A percentile compares a stretch with the other conserved stretches of the same genome.
Evolutionary conservation across 2,797 vertebrate species (phyloP).

Genomic region (Tachyglossus aculeatus): DNA sequence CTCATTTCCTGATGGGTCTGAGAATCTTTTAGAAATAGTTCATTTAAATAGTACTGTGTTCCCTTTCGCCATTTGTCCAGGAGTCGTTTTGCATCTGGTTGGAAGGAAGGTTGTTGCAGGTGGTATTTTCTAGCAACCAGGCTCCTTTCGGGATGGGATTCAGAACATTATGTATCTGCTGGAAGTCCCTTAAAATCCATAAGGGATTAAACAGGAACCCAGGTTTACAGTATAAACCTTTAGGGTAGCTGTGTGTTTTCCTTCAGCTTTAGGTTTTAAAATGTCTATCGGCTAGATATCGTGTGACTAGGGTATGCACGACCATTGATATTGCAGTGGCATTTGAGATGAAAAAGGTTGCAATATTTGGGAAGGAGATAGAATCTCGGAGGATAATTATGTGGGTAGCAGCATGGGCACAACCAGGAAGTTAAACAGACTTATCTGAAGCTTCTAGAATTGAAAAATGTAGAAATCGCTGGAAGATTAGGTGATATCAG

Average conservation of each 20-base stretch:
- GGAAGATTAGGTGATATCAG: constrained; percentile 48
- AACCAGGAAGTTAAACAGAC: constrained; percentile 42
- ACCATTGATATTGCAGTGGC: constrained; percentile 5
- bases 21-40: constrained; percentile 25
- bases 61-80: constrained; percentile 24
- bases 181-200: not conserved
- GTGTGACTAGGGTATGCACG: not conserved
- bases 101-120: not conserved
- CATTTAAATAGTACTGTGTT: constrained; percentile 38
- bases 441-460: constrained; percentile 40
- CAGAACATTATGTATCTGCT: constrained; percentile 34
- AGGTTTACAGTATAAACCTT: constrained; percentile 10
- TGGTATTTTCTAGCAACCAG: constrained; percentile 10
- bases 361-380: constrained; percentile 35
- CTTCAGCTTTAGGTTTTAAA: constrained; percentile 15
- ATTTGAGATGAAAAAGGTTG: constrained; percentile 32
- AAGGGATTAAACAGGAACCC: not conserved
- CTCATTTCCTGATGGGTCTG: not conserved
- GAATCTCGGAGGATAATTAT: constrained; percentile 44
- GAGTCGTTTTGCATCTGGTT: constrained; percentile 18
- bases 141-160: constrained; percentile 10
- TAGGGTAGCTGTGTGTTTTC: not conserved
- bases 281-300: not conserved
- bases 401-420: constrained; percentile 14
- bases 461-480: constrained; percentile 44